phyloP scores from a whole-genome alignment of 1,140 invertebrate species.

The Sinella curviseta region DNA sequence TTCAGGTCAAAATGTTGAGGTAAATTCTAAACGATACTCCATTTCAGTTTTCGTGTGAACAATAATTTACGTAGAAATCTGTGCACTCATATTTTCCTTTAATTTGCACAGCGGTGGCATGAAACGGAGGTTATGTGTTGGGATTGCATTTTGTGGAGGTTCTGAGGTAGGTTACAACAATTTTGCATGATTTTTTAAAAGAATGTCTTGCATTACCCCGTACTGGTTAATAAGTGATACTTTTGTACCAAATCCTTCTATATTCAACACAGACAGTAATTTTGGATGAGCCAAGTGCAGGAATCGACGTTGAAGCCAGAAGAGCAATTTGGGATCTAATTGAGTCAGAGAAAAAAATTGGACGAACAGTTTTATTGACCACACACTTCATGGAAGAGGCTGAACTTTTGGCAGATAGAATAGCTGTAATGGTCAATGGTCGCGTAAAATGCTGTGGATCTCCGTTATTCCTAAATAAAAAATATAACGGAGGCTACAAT shows the following conservation, averaged over 20 bases:
- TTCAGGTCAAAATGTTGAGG: slow-evolving; percentile 53
- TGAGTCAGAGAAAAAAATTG: slow-evolving; percentile 49
- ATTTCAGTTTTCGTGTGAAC: too few relatives aligned
- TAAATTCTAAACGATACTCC: not conserved
- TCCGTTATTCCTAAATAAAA: slow-evolving; percentile 61
- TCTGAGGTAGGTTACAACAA: slow-evolving; percentile 58
- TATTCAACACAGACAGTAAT: slow-evolving; percentile 53
- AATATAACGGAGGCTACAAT: slow-evolving; percentile 60
- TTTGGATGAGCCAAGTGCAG: slow-evolving; percentile 64
- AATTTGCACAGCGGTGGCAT: slow-evolving; percentile 83
- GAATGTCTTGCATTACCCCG: too few relatives aligned
- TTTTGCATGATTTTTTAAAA: not conserved
- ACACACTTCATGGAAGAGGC: slow-evolving; percentile 73
- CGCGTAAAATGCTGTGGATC: slow-evolving; percentile 61
- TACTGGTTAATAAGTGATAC: too few relatives aligned
- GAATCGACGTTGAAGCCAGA: slow-evolving; percentile 63
- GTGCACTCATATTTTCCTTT: slow-evolving; percentile 60
- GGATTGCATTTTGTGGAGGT: slow-evolving; percentile 74
- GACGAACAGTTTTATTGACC: slow-evolving; percentile 63
- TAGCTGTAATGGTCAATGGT: slow-evolving; percentile 64
- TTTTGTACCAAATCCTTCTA: not conserved
- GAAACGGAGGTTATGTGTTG: slow-evolving; percentile 80
- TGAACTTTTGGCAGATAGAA: slow-evolving; percentile 64
- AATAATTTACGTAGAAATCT: too few relatives aligned
- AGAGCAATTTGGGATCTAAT: slow-evolving; percentile 62